Evolutionary conservation across 2,888 invertebrate species (phyloP).

Genomic region (Polymixis flavicincta): DNA sequence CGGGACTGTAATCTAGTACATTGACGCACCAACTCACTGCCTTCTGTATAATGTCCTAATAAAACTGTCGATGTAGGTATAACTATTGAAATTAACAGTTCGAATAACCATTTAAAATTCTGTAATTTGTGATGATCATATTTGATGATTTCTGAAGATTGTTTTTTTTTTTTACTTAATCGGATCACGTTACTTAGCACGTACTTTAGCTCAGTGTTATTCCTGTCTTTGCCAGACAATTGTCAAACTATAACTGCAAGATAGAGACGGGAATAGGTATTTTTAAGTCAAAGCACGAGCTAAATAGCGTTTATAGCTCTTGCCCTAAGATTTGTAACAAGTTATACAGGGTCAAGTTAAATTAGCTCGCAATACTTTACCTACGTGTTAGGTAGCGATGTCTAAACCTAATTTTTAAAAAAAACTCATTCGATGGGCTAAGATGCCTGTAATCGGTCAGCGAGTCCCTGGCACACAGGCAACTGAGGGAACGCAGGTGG

Average conservation of each 20-base stretch:
- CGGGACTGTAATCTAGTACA: conserved; percentile 77
- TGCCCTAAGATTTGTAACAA: not conserved
- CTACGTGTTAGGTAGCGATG: too few species aligned
- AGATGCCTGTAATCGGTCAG: too few species aligned
- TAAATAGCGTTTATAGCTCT: not conserved
- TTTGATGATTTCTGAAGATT: not conserved
- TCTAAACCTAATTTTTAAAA: too few species aligned
- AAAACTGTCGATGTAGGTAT: conserved; percentile 46
- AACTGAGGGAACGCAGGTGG: too few species aligned
- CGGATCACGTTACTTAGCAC: not conserved
- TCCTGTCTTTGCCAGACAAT: not conserved
- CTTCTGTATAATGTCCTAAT: conserved; percentile 3
- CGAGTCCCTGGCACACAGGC: too few species aligned
- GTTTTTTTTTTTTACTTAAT: not conserved
- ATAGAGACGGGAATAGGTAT: not conserved
- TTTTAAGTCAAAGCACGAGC: not conserved
- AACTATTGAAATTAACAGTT: conserved; percentile 36
- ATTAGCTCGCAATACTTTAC: too few species aligned
- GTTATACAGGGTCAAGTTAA: not conserved
- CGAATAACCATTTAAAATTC: conserved; percentile 34
- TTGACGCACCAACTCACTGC: conserved; percentile 18
- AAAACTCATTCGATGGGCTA: too few species aligned
- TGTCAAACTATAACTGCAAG: not conserved
- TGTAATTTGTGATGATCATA: not conserved
- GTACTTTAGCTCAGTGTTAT: not conserved